These are phyloP conservation scores for Genyomyrus donnyi DNA, from an alignment of 2,113 vertebrate genomes.

Conservation along the genomic window DNA sequence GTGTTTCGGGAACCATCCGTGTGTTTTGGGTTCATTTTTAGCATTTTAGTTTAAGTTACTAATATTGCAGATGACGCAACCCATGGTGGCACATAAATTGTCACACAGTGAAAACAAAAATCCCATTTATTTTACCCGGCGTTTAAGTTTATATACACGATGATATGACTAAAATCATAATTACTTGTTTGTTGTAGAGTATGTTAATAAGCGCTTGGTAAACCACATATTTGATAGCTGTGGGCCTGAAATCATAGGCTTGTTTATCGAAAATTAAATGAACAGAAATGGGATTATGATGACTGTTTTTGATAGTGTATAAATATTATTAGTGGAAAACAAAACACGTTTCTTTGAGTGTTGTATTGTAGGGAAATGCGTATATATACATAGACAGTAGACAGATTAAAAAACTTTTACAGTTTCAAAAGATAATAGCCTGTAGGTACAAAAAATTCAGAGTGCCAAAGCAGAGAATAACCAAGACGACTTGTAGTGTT, in stretches of 20 bases:
- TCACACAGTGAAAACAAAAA: neutral
- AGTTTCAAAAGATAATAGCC: neutral
- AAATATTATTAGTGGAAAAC: neutral
- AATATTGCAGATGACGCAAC: neutral
- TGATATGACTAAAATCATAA: neutral
- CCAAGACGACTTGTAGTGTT: neutral
- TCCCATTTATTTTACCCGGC: neutral
- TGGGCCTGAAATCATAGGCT: neutral
- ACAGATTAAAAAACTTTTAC: neutral
- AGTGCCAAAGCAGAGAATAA: neutral
- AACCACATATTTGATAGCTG: neutral
- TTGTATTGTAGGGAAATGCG: neutral
- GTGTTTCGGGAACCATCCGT: neutral
- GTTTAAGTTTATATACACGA: neutral
- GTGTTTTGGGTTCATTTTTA: neutral
- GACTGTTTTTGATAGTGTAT: neutral
- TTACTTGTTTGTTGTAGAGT: neutral
- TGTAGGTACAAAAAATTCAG: neutral
- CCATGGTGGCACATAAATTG: neutral
- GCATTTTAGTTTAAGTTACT: neutral
- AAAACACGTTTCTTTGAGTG: neutral
- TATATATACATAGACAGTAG: neutral
- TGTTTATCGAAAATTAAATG: conserved; percentile 1
- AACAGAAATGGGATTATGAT: neutral
- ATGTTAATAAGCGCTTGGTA: neutral